phyloP scores from a whole-genome alignment of 2,888 invertebrate genomes.

The Patella pellucida region DNA sequence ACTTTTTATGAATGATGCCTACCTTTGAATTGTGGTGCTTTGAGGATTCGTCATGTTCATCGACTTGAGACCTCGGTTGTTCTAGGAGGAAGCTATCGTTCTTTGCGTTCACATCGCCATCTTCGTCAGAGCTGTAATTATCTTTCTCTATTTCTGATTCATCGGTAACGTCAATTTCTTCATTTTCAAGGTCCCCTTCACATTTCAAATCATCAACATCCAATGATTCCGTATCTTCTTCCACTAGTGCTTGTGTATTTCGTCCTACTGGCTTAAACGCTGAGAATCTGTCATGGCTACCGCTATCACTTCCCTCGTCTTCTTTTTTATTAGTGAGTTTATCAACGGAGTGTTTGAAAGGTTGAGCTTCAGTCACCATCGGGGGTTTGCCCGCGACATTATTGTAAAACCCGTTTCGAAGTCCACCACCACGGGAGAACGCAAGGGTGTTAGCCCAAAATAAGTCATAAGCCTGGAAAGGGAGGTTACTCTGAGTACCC shows the following conservation, averaged over 20 bases:
- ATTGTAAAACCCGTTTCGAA: constrained; percentile 22
- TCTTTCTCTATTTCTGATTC: constrained; percentile 40
- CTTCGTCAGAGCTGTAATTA: constrained; percentile 36
- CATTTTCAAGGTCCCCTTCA: constrained; percentile 28
- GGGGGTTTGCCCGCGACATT: constrained; percentile 14
- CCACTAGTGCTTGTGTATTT: constrained; percentile 4
- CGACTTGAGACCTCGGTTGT: too few relatives aligned
- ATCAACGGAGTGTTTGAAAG: constrained; percentile 12
- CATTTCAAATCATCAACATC: constrained; percentile 20
- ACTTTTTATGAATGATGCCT: too few relatives aligned
- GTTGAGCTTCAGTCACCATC: constrained; percentile 10
- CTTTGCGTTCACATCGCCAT: constrained; percentile 22
- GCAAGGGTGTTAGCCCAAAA: constrained; percentile 48
- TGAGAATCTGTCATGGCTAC: constrained; percentile 36
- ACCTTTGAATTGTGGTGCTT: too few relatives aligned
- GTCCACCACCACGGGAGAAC: constrained; percentile 21
- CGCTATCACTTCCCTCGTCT: constrained; percentile 17
- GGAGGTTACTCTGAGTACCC: constrained; percentile 38
- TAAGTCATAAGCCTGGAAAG: constrained; percentile 50
- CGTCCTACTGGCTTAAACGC: constrained; percentile 38
- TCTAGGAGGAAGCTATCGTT: too few relatives aligned
- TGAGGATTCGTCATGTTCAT: too few relatives aligned
- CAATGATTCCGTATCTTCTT: constrained; percentile 17
- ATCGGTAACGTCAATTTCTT: constrained; percentile 38
- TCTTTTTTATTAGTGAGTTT: constrained; percentile 15